Evolutionary conservation across 2,113 vertebrate genomes (phyloP), one percentile per base, ranked within the genome.

Genomic region (Todiramphus saurophagus): DNA sequence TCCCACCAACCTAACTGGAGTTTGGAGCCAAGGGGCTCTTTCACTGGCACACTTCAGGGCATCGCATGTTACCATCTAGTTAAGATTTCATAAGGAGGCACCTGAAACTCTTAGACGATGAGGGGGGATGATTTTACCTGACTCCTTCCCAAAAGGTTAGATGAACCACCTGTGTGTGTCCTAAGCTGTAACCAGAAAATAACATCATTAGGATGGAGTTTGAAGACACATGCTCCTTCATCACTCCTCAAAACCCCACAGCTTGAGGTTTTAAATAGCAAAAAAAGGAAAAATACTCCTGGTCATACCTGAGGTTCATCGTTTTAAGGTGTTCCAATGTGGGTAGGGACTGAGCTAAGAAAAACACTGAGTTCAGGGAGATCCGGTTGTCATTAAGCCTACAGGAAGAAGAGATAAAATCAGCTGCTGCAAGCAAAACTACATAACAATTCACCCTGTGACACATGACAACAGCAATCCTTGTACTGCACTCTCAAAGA

Each of bases 371-470:
- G 1, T 95, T 94, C 97, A 98, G 92, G 79, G 97, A 98, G 59
- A 99, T 90, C 39, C 31, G 41, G 39, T 99, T 99, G 74, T 97
- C 64, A 58, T 98, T 98, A 93, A 98, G 92, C 85, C 99, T 99
- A 85, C 24, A 41, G 64, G 86, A 94, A 93, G 66, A 95, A 88
- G 86, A 93, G 30, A 69, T 16, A 1, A 51, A 72, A 88, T 64
- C 59, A 89, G 51, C 35, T 78, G 21, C 46, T 69, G 62, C 51
- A 84, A 79, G 30, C 15, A 82, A 37, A 81, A 59, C 41, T n/a
- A 37, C 50, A 18, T 2, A 41, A 13, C 23, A 59, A 33, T 50
- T 28, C 21, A 53, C 11, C 33, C 25, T 41, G 39, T 0, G 0
- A 5, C 63, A 91, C 33, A 23, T 1, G 0, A 3, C 10, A 67